These are phyloP conservation scores for Emys orbicularis DNA, from an alignment of 2,797 vertebrate genomes.

Conservation along the genomic window DNA sequence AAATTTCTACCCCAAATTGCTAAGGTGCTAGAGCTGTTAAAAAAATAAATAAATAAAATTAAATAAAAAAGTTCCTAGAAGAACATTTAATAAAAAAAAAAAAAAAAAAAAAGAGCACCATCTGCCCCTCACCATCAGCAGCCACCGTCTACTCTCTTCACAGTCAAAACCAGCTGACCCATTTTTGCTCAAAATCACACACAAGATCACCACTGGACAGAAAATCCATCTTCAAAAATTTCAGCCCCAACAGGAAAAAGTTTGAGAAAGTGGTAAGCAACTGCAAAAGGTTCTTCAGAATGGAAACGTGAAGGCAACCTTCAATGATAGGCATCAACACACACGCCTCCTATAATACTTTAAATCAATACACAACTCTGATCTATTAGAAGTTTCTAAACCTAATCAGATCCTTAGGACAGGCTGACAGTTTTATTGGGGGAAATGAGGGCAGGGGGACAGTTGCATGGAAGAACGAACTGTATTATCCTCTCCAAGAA, in stretches of 20 bases:
- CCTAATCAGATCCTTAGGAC: background rate
- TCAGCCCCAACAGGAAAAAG: background rate
- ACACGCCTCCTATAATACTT: rapidly evolving
- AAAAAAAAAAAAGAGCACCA: background rate
- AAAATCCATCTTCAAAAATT: background rate
- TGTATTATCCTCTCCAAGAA: background rate
- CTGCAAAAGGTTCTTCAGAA: background rate
- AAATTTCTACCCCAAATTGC: background rate
- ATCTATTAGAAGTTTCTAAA: background rate
- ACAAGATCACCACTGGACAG: background rate
- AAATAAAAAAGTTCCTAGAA: background rate
- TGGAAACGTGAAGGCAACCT: rapidly evolving
- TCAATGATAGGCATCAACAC: background rate
- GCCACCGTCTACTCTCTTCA: background rate
- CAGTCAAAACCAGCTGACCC: background rate
- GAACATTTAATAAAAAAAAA: background rate
- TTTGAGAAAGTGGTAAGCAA: background rate
- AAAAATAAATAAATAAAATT: background rate
- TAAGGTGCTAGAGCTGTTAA: background rate
- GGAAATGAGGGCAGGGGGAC: rapidly evolving
- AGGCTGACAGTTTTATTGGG: rapidly evolving
- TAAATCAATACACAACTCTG: rapidly evolving
- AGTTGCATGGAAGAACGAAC: background rate
- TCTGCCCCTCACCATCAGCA: background rate
- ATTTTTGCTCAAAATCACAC: background rate